A percentile compares a stretch with the other conserved stretches of the same genome.
phyloP scores from a whole-genome alignment of 1,140 invertebrate genomes.

The Pogonognathellus flavescens region DNA sequence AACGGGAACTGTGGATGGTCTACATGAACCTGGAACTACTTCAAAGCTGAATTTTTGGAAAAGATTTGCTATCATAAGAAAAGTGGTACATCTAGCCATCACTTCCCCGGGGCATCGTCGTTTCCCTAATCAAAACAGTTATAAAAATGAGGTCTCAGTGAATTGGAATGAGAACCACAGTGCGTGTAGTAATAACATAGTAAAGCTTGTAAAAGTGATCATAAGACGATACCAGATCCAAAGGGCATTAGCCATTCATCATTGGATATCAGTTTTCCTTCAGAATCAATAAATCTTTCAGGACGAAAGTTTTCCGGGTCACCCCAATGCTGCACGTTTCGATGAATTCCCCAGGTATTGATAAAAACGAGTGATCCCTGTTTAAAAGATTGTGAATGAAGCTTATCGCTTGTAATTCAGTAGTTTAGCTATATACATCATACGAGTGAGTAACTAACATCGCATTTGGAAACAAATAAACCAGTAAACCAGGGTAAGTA shows the following conservation, averaged over 20 bases:
- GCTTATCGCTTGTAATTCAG: background rate
- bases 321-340: slow-evolving; percentile 67
- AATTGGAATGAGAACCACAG: background rate
- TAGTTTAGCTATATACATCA: background rate
- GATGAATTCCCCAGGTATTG: slow-evolving; percentile 48
- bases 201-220: no score
- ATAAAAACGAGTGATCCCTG: slow-evolving; percentile 31
- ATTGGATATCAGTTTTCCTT: slow-evolving; percentile 76
- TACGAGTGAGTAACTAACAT: background rate
- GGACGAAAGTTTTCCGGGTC: slow-evolving; percentile 69
- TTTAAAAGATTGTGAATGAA: background rate
- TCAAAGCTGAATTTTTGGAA: slow-evolving; percentile 73
- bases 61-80: slow-evolving; percentile 73
- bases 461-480: background rate
- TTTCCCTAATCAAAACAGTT: slow-evolving; percentile 69
- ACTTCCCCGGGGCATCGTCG: slow-evolving; percentile 76
- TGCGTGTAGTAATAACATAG: no score
- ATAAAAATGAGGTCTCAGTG: background rate
- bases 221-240: slow-evolving; percentile 74
- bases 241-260: slow-evolving; percentile 82
- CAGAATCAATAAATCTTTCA: slow-evolving; percentile 69
- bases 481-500: background rate
- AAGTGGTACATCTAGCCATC: slow-evolving; percentile 74
- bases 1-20: slow-evolving; percentile 46
- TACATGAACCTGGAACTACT: slow-evolving; percentile 67